Evolutionary conservation across 2,113 vertebrate genomes (phyloP), one percentile per base, ranked within the genome.

Genomic region (Phainopepla nitens): DNA sequence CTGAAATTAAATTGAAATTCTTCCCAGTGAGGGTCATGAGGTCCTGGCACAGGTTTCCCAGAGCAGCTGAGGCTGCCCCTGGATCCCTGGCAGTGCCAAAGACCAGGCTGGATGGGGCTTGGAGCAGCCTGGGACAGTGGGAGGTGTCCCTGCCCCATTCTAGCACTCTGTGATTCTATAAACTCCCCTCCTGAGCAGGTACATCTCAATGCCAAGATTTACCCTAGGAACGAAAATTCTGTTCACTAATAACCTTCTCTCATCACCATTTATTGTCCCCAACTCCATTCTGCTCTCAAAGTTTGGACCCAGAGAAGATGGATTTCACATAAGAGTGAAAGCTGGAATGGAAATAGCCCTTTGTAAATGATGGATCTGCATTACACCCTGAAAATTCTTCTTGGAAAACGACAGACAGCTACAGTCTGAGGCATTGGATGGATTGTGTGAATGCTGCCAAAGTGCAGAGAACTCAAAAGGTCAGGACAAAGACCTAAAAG

Each of bases 31-130:
- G 70, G 35, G 17, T 35, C n/a, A 9, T 0, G 0, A 60, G 33
- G 20, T 9, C 10, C 20, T 68, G 60, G 58, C 53, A 45, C 39
- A n/a, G 45, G 15, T 0, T 53, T 9, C 5, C n/a, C 61, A 82
- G 47, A 41, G 47, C 0, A 54, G 79, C 41, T 82, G 24, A 13
- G 54, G 54, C 29, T 54, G 47, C 3, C 54, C 53, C 47, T 60
- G 44, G 29, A 49, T 23, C 25, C 29, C 41, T 76, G 35, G 29
- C 0, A 83, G 4, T 28, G 62, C 0, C 62, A 41, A 54, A 27
- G 20, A 36, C 15, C 60, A 53, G 53, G 41, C 0, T 69, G 15
- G 47, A 27, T 0, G 0, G 20, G n/a, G 21, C 2, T 69, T 7
- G 54, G 47, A 82, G 29, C n/a, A 82, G 0, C 24, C 14, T 68